Conservation (phyloP, 2,888 invertebrate species). For the Macrophya alboannulata region DNA sequence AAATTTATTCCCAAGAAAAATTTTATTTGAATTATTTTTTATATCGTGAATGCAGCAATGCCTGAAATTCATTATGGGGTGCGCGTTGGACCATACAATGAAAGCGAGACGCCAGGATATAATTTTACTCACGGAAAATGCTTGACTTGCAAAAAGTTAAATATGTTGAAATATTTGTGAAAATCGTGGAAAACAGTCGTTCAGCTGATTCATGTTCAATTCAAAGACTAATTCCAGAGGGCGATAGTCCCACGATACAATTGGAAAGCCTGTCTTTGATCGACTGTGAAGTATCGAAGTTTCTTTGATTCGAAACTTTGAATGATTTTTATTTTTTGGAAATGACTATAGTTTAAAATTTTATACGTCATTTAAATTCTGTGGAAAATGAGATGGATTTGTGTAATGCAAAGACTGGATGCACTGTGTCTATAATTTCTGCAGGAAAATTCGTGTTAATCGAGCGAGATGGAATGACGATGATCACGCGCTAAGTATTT, state of each 20-base stretch:
- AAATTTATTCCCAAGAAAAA: neutral
- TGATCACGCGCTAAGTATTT: slow-evolving; percentile 38
- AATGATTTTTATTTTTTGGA: neutral
- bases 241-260: neutral
- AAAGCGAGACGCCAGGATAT: neutral
- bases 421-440: neutral
- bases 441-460: slow-evolving; percentile 16
- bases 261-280: neutral
- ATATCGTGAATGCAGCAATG: neutral
- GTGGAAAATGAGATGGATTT: neutral
- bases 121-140: neutral
- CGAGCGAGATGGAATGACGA: slow-evolving; percentile 37
- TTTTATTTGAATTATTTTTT: neutral
- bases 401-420: neutral
- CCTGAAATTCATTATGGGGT: slow-evolving; percentile 20
- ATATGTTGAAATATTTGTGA: neutral
- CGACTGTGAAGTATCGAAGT: neutral
- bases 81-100: slow-evolving; percentile 36
- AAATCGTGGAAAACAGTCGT: neutral
- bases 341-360: neutral
- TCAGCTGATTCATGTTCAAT: neutral
- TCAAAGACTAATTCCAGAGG: neutral
- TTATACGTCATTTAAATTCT: neutral
- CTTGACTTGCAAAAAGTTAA: neutral
- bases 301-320: neutral